Evolutionary conservation across 2,113 vertebrate genomes (phyloP).

Genomic region (Tragelaphus scriptus): DNA sequence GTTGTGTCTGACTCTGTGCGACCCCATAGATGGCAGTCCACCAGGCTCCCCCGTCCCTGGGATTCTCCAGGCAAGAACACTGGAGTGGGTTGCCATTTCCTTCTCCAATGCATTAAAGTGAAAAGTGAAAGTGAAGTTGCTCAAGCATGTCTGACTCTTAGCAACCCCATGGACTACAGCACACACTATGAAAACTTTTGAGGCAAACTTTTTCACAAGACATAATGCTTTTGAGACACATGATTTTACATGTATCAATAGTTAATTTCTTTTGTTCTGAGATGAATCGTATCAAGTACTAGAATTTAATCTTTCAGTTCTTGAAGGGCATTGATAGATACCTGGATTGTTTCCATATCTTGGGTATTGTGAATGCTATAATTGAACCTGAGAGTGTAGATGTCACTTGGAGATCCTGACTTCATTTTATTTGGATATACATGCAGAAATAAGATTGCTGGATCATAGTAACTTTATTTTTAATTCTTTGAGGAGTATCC

Average conservation of each 20-base stretch:
- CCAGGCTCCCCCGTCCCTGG: too few species aligned
- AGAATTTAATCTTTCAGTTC: neutral
- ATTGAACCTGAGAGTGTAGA: neutral
- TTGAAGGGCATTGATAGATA: neutral
- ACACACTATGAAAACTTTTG: neutral
- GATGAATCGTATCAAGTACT: neutral
- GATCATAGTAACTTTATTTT: neutral
- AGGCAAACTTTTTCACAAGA: neutral
- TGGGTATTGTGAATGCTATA: neutral
- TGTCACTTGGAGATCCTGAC: neutral
- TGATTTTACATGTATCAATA: neutral
- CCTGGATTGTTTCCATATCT: neutral
- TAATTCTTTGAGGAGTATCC: neutral
- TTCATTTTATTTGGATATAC: neutral
- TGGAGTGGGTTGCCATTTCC: too few species aligned
- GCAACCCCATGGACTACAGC: too few species aligned
- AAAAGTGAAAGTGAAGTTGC: too few species aligned
- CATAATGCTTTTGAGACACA: neutral
- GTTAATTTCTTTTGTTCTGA: neutral
- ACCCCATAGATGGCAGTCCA: too few species aligned
- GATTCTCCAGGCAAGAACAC: too few species aligned
- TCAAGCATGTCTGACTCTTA: too few species aligned
- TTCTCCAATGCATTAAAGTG: too few species aligned
- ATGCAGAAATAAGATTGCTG: neutral
- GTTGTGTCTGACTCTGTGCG: too few species aligned